Evolutionary conservation across 1,140 invertebrate genomes (phyloP).

Genomic region (Uloborus diversus): DNA sequence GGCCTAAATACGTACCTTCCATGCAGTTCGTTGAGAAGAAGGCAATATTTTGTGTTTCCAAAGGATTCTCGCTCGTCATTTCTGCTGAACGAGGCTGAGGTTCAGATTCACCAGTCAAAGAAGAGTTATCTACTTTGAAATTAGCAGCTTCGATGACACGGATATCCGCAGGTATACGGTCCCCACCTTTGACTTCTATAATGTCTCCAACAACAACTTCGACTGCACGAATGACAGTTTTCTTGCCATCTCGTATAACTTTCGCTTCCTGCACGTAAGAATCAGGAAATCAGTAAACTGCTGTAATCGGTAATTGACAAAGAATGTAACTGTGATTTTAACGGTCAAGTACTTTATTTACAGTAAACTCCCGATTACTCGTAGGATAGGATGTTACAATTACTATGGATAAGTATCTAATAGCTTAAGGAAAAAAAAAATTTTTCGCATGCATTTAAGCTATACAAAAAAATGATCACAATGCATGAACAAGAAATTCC

Average conservation of each 20-base stretch:
- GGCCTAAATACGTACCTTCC: constrained; percentile 66
- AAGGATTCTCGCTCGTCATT: constrained; percentile 74
- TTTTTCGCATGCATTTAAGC: too few relatives aligned
- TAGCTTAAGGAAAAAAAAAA: too few relatives aligned
- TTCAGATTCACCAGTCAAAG: constrained; percentile 79
- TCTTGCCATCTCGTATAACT: constrained; percentile 93
- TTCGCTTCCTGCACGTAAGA: constrained; percentile 81
- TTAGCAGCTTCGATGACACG: constrained; percentile 75
- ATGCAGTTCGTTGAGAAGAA: constrained; percentile 78
- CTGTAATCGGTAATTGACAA: too few relatives aligned
- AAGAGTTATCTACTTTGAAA: constrained; percentile 81
- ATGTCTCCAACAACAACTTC: constrained; percentile 77
- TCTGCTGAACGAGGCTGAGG: constrained; percentile 72
- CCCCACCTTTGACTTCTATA: constrained; percentile 82
- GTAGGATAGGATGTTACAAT: too few relatives aligned
- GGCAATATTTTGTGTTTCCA: constrained; percentile 77
- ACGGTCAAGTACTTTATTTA: too few relatives aligned
- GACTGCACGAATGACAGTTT: constrained; percentile 86
- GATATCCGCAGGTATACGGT: constrained; percentile 79
- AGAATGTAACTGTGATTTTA: too few relatives aligned
- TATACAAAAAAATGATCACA: too few relatives aligned
- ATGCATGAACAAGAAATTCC: too few relatives aligned
- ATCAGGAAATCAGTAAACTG: too few relatives aligned
- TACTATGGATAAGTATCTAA: too few relatives aligned
- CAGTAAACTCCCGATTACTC: too few relatives aligned